A percentile compares a stretch with the other conserved stretches of the same genome.
Conservation (phyloP, 23 tunicate genomes). For the Diplosoma virens region DNA sequence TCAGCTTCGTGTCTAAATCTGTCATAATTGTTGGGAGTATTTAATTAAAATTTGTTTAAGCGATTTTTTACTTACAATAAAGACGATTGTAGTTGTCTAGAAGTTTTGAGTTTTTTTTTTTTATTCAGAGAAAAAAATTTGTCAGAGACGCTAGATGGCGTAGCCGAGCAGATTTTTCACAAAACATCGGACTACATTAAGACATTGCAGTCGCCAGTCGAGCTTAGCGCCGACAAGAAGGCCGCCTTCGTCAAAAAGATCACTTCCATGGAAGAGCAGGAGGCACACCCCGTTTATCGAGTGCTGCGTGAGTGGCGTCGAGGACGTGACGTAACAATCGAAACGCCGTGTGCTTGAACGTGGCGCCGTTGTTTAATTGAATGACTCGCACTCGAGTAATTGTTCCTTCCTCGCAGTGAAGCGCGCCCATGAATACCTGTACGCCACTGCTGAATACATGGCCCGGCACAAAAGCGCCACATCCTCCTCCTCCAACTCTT, state of each 20-base stretch:
- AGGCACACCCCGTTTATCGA: conserved; percentile 26
- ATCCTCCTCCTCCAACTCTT: not conserved
- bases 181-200: conserved; percentile 15
- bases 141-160: conserved; percentile 1
- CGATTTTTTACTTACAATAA: too few relatives aligned
- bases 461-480: not conserved
- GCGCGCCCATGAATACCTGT: conserved; percentile 33
- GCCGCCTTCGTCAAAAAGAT: conserved; percentile 17
- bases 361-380: too few relatives aligned
- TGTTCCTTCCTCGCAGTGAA: conserved; percentile 14
- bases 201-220: not conserved
- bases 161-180: conserved; percentile 47
- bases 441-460: conserved; percentile 4
- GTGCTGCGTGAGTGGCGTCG: conserved; percentile 31
- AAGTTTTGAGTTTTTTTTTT: too few relatives aligned
- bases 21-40: too few relatives aligned
- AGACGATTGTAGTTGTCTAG: too few relatives aligned
- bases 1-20: not conserved
- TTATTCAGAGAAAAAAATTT: conserved; percentile 12
- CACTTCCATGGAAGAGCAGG: not conserved
- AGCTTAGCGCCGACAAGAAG: conserved; percentile 24
- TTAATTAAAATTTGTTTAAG: too few relatives aligned
- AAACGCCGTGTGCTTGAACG: too few relatives aligned
- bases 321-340: too few relatives aligned
- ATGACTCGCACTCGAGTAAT: too few relatives aligned